These are phyloP conservation scores for Dufourea novaeangliae DNA, from an alignment of 1,140 invertebrate species.

Conservation along the genomic window DNA sequence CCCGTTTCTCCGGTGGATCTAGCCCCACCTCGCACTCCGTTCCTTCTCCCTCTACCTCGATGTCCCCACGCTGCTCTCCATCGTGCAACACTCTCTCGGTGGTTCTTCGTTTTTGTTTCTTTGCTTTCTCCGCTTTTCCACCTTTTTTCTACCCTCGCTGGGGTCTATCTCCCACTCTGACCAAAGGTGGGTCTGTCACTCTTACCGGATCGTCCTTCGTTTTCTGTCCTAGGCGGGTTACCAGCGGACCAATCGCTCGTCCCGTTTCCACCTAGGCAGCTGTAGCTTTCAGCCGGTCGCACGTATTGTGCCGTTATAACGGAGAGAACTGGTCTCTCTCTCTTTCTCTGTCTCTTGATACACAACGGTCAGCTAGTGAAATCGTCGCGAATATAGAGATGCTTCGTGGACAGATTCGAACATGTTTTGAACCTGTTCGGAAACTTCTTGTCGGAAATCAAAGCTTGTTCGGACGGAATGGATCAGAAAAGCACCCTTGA, in stretches of 20 bases:
- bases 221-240: background rate
- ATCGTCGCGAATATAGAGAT: constrained; percentile 33
- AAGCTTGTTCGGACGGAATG: too few relatives aligned
- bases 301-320: constrained; percentile 66
- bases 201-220: constrained; percentile 10
- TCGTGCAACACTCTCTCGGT: constrained; percentile 9
- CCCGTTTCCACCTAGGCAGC: constrained; percentile 34
- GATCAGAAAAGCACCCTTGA: constrained; percentile 35
- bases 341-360: background rate
- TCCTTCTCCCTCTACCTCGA: background rate
- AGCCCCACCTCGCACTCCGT: constrained; percentile 20
- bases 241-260: constrained; percentile 9
- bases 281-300: constrained; percentile 37
- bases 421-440: too few relatives aligned
- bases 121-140: constrained; percentile 25
- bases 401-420: too few relatives aligned
- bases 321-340: constrained; percentile 13
- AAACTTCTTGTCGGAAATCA: too few relatives aligned
- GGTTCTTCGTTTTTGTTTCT: constrained; percentile 8
- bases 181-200: background rate
- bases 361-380: constrained; percentile 32
- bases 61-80: background rate
- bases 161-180: background rate
- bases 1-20: background rate
- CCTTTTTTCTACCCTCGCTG: background rate